Percentiles rank a stretch among this genome's conserved stretches.
phyloP scores from a whole-genome alignment of 2,113 vertebrate genomes.

The Epinephelus lanceolatus region DNA sequence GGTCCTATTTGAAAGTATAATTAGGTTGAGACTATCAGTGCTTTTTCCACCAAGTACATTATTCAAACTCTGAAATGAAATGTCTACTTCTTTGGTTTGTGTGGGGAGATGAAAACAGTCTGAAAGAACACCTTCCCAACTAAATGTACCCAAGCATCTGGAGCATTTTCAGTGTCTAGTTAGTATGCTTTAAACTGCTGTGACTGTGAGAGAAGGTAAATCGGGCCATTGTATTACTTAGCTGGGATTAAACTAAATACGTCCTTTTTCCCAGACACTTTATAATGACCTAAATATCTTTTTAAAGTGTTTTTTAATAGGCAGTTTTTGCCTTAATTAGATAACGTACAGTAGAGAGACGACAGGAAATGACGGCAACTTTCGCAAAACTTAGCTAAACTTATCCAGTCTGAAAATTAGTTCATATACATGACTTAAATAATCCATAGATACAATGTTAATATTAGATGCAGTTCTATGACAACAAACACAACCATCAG shows the following conservation, averaged over 20 bases:
- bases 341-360: neutral
- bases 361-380: neutral
- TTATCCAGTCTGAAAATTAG: too few relatives aligned
- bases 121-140: neutral
- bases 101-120: neutral
- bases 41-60: conserved; percentile 9
- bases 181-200: neutral
- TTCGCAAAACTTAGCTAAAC: neutral
- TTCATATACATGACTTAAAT: too few relatives aligned
- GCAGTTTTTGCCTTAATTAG: neutral
- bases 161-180: neutral
- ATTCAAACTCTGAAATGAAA: conserved; percentile 25
- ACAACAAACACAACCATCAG: too few relatives aligned
- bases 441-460: too few relatives aligned
- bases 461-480: too few relatives aligned
- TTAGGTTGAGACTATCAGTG: conserved; percentile 32
- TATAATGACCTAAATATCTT: too few relatives aligned
- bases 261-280: too few relatives aligned
- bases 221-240: neutral
- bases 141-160: neutral
- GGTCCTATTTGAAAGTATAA: conserved; percentile 45
- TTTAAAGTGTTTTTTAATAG: neutral
- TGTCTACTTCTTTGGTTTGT: conserved; percentile 16
- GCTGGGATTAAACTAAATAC: too few relatives aligned
- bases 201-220: neutral